A percentile compares a stretch with the other conserved stretches of the same genome.
Conservation (phyloP, 2,888 invertebrate species). For the Machimus atricapillus region DNA sequence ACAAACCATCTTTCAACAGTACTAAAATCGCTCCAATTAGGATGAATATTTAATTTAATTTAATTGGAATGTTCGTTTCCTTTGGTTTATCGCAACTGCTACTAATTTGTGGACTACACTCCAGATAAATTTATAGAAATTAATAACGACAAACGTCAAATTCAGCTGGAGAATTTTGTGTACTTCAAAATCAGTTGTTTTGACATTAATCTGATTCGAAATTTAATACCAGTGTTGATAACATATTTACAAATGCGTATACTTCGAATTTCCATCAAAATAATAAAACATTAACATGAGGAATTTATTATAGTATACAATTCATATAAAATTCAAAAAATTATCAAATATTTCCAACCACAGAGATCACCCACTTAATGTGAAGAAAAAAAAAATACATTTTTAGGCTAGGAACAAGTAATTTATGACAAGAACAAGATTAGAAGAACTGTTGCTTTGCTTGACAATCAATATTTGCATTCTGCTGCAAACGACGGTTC, state of each 20-base stretch:
- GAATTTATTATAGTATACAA: too few species aligned
- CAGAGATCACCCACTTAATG: neutral
- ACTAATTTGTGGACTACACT: neutral
- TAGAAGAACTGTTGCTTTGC: neutral
- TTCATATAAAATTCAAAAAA: too few species aligned
- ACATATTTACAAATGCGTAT: neutral
- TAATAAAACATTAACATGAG: too few species aligned
- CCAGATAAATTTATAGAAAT: neutral
- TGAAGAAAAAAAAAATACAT: neutral
- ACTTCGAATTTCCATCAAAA: too few species aligned
- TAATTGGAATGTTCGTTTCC: neutral
- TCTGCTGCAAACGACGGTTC: neutral
- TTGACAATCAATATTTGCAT: neutral
- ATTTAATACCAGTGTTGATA: neutral
- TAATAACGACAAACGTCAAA: neutral
- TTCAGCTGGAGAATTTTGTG: neutral
- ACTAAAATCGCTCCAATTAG: neutral
- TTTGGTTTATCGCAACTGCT: neutral
- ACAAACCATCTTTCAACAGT: conserved; percentile 70
- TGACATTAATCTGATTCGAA: neutral
- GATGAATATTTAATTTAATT: neutral
- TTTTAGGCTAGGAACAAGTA: neutral
- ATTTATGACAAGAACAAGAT: neutral
- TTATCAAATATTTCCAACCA: neutral
- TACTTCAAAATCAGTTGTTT: neutral